Evolutionary conservation across 2,888 invertebrate genomes (phyloP).

Genomic region (Calameuta filiformis): DNA sequence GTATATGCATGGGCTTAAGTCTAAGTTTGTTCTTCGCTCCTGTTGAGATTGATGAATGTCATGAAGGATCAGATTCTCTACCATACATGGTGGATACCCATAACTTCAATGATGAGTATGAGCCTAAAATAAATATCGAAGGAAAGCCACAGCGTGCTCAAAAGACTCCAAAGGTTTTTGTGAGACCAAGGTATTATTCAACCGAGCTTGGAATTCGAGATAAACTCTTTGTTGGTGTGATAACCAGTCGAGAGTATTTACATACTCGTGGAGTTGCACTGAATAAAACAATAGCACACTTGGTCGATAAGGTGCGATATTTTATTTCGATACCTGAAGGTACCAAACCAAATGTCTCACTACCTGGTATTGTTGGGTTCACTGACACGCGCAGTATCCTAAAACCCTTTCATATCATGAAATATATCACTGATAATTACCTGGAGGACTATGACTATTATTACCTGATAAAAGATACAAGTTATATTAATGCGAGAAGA

Average conservation of each 20-base stretch:
- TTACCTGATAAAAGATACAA: conserved; percentile 85
- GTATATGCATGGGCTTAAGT: conserved; percentile 70
- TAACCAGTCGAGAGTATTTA: conserved; percentile 81
- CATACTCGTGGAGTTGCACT: conserved; percentile 81
- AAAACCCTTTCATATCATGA: conserved; percentile 87
- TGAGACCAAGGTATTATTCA: conserved; percentile 92
- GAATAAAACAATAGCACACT: conserved; percentile 88
- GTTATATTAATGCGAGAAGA: conserved; percentile 85
- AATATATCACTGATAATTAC: conserved; percentile 91
- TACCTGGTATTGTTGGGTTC: conserved; percentile 86
- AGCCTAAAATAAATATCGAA: conserved; percentile 66
- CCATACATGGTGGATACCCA: conserved; percentile 36
- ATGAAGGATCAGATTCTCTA: conserved; percentile 21
- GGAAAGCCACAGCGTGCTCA: conserved; percentile 66
- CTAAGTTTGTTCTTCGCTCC: conserved; percentile 69
- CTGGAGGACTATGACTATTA: conserved; percentile 93
- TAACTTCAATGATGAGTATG: conserved; percentile 62
- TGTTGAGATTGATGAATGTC: conserved; percentile 63
- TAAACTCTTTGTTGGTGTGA: conserved; percentile 86
- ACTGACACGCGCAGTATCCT: conserved; percentile 82
- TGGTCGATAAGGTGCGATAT: conserved; percentile 86
- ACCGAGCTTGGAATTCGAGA: conserved; percentile 94
- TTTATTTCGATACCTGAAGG: conserved; percentile 74
- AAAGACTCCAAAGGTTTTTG: conserved; percentile 72
- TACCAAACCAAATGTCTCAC: conserved; percentile 68